Evolutionary conservation across 1,140 invertebrate species (phyloP).

Genomic region (Trichogramma pretiosum): DNA sequence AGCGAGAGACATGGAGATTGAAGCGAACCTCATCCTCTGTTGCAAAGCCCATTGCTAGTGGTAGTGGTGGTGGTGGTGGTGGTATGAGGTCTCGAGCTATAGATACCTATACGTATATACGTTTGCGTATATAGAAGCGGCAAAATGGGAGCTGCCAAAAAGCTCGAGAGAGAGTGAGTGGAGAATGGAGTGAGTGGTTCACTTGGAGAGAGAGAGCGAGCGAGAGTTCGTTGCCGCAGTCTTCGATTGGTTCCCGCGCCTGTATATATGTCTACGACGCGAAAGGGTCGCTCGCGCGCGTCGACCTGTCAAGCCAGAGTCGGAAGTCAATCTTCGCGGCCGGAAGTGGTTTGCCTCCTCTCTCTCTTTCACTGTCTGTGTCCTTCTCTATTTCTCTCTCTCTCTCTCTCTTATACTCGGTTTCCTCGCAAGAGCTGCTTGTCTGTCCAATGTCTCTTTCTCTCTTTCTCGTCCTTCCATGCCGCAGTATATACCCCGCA

Average conservation of each 20-base stretch:
- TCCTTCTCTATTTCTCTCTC: neutral
- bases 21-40: neutral
- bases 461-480: too few relatives aligned
- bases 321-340: conserved; percentile 41
- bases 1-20: conserved; percentile 2
- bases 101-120: too few relatives aligned
- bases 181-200: too few relatives aligned
- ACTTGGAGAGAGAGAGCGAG: too few relatives aligned
- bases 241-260: conserved; percentile 23
- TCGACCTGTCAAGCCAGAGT: conserved; percentile 25
- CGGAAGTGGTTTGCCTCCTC: conserved; percentile 35
- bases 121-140: neutral
- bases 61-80: too few relatives aligned
- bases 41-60: too few relatives aligned
- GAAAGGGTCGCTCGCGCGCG: conserved; percentile 18
- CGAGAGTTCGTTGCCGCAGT: neutral
- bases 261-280: conserved; percentile 17
- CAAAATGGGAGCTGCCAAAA: conserved; percentile 12
- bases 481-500: too few relatives aligned
- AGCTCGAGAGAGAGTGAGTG: too few relatives aligned
- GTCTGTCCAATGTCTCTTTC: too few relatives aligned
- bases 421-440: too few relatives aligned
- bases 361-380: conserved; percentile 2
- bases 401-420: conserved; percentile 4
- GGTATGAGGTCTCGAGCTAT: too few relatives aligned